These are phyloP conservation scores for Aldrovandia affinis DNA, from an alignment of 2,797 vertebrate species.

Conservation along the genomic window DNA sequence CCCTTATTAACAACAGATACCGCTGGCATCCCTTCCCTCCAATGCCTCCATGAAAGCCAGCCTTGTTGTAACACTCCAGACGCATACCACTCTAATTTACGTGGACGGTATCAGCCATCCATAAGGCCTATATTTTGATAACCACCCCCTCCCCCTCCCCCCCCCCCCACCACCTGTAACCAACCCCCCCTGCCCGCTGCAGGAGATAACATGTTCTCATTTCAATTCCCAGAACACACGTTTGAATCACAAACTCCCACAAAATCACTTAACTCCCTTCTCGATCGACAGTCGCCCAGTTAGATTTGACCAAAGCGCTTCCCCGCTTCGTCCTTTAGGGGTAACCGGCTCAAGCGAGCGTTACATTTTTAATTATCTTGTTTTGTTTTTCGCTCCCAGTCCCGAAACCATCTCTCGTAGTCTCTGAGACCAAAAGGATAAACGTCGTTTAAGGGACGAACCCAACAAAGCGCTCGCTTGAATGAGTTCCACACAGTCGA, in stretches of 20 bases:
- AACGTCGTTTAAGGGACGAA: too few species aligned
- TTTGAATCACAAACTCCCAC: neutral
- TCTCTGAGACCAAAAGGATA: too few species aligned
- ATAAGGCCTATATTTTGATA: neutral
- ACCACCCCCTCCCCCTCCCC: neutral
- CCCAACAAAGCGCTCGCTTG: too few species aligned
- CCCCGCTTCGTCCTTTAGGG: neutral
- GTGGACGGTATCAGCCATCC: neutral
- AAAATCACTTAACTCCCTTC: neutral
- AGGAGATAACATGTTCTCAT: neutral
- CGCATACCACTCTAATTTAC: constrained; percentile 7
- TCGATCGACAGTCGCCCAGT: neutral
- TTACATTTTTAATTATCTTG: too few species aligned
- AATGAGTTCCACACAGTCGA: too few species aligned
- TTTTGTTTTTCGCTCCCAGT: too few species aligned
- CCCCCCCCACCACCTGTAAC: neutral
- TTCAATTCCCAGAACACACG: neutral
- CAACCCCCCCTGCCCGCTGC: neutral
- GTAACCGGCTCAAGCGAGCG: too few species aligned
- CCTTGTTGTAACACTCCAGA: neutral
- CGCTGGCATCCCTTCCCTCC: neutral
- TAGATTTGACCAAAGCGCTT: too few species aligned
- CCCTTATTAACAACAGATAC: constrained; percentile 16
- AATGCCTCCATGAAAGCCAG: neutral
- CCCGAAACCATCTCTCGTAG: too few species aligned